phyloP scores from a whole-genome alignment of 1,140 invertebrate genomes.

The Sarcophaga peregrina region DNA sequence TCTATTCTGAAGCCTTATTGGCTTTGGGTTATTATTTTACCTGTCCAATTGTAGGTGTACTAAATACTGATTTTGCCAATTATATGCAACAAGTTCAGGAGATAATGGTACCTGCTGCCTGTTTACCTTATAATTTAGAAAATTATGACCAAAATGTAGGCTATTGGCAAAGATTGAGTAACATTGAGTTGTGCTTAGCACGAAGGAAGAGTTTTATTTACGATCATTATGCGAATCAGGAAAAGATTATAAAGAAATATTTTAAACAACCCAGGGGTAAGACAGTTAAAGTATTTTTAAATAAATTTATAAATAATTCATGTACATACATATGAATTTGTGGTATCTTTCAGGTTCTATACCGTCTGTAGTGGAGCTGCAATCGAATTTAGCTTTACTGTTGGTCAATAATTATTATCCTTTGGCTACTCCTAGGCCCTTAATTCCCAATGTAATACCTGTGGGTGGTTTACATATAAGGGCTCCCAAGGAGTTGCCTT shows the following conservation, averaged over 20 bases:
- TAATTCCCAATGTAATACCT: constrained; percentile 57
- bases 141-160: constrained; percentile 45
- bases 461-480: constrained; percentile 64
- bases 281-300: background rate
- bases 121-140: constrained; percentile 55
- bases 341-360: constrained; percentile 46
- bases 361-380: constrained; percentile 67
- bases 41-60: constrained; percentile 64
- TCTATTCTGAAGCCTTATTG: constrained; percentile 66
- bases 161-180: constrained; percentile 51
- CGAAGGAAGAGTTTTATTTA: constrained; percentile 52
- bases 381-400: constrained; percentile 66
- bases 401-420: constrained; percentile 64
- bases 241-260: constrained; percentile 56
- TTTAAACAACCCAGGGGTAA: constrained; percentile 52
- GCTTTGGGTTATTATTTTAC: constrained; percentile 64
- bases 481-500: constrained; percentile 59
- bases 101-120: constrained; percentile 55
- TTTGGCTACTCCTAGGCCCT: constrained; percentile 55
- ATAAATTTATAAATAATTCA: too few relatives aligned
- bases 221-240: constrained; percentile 54
- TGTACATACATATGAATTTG: too few relatives aligned
- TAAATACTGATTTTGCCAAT: constrained; percentile 58
- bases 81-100: constrained; percentile 61
- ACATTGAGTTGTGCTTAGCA: constrained; percentile 50